Evolutionary conservation across 2,113 vertebrate genomes (phyloP), one percentile per base, ranked within the genome.

Genomic region (Meriones unguiculatus): DNA sequence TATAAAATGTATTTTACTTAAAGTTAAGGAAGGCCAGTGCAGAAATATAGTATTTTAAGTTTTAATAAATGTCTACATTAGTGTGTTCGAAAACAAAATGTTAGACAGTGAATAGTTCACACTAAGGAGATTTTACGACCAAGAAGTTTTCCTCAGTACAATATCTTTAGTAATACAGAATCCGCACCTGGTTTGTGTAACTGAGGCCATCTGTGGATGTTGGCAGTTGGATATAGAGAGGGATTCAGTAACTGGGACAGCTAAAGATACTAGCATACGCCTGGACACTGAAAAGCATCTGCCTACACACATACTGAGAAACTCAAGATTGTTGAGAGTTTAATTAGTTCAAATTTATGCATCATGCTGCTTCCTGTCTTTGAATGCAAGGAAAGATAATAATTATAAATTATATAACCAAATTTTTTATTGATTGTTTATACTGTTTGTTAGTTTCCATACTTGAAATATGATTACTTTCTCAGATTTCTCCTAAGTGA

Each of bases 271-370:
- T 75, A 64, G 41, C 70, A 54, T 92, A 94, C 35, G 82, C n/a
- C 24, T 46, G 67, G 62, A 90, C 80, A 92, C 64, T 69, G n/a
- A 11, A 92, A 89, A 50, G 54, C 64, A 82, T 46, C 54, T 96
- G 69, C 72, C 57, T 69, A 91, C 35, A 92, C 20, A 72, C 72
- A 75, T 41, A 93, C 30, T 72, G 35, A 96, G 52, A 87, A 89
- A 41, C 0, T 73, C 20, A 52, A n/a, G 50, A 67, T 78, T 62
- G 78, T 41, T 95, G 85, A 93, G 32, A 87, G 62, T 95, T 41
- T 87, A 80, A 73, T 92, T 82, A 90, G 13, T 84, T 90, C 32
- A 96, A 90, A 90, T 96, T 5, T 94, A 87, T 96, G 38, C 10
- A 62, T 77, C 14, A 92, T 25, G 4, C 5, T 72, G 7, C 11